Evolutionary conservation across 2,888 invertebrate genomes (phyloP), one percentile per base, ranked within the genome.

Genomic region (Lasioglossum marginatum): DNA sequence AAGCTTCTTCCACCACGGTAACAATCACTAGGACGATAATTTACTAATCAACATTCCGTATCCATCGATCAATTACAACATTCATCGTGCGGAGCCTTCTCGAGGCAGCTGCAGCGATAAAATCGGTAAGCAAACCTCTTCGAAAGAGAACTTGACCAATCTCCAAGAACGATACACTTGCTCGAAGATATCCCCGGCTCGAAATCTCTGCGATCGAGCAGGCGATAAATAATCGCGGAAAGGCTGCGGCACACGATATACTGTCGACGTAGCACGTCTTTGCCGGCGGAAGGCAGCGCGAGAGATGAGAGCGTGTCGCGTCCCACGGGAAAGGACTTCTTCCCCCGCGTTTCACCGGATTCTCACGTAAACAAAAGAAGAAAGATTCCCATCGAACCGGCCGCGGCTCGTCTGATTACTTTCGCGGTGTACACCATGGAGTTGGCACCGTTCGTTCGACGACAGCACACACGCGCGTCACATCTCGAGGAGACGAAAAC

Each of bases 1-100:
- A 45, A 34, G 45, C 66, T 85, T 87, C 70, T 84, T 74, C 77
- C 73, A 2, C 81, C n/a, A 77, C 82, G 70, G 68, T 60, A 81
- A 84, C 74, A 68, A 80, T 79, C 80, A 63, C 71, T 82, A 45
- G 34, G 68, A 43, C 43, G 43, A 43, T 43, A 12, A 43, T 78
- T 63, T 81, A 86, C 87, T 40, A 81, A 88, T 85, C 52, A 40
- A 40, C 19, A n/a, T 16, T 19, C 37, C 63, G 45, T 63, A 71
- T 78, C 63, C 27, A 12, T n/a, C n/a, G 43, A 4, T 77, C 63
- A 34, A n/a, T 31, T 37, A 10, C 4, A 27, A 5, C 16, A 0
- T 57, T n/a, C 57, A 4, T 4, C n/a, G 5, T 68, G 27, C 43
- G 52, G 3, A 48, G n/a, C 19, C 12, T 31, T 16, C 45, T 14